Evolutionary conservation across 2,113 vertebrate species (phyloP), one percentile per base, ranked within the genome.

Genomic region (Nicator chloris): DNA sequence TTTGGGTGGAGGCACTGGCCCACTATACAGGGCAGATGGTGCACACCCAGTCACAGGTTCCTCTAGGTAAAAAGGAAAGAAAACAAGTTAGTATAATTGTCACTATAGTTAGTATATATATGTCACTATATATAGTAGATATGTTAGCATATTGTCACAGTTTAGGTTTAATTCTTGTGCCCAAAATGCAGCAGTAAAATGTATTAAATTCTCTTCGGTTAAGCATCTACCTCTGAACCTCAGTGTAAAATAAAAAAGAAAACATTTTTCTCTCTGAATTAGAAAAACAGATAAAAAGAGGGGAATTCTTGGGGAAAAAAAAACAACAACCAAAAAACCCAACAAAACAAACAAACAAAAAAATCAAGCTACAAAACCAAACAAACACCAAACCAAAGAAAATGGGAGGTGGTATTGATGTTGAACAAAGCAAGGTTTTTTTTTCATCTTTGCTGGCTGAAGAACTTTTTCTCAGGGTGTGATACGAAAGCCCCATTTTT

Each of bases 231-330:
- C 6, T 59, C 20, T 77, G 39, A 80, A 72, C 4, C 6, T 70
- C 7, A 59, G 15, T 7, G 4, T 1, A 75, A 39, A 18, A 47
- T 9, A 16, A 8, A 56, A 2, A 40, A 15, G 1, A 5, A 24
- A 60, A 13, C 0, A 13, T 13, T 37, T 79, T 65, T 4, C 11
- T 5, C 9, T 47, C 4, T 35, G 9, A 76, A 54, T 68, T 68
- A 68, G 4, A 85, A 69, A 8, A 75, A 30, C 0, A 51, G 40
- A 59, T 24, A 53, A 50, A 57, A 50, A 28, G 6, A 35, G 4
- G 1, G 6, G 3, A 53, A 45, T 59, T 63, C 15, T 59, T 21
- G 30, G 27, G 12, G 6, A 15, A 51, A 35, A 12, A 9, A 53
- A 53, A n/a, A n/a, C n/a, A n/a, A 11, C 7, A 12, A 75, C 15